Evolutionary conservation across 2,888 invertebrate genomes (phyloP).

Genomic region (Augochlorella aurata): DNA sequence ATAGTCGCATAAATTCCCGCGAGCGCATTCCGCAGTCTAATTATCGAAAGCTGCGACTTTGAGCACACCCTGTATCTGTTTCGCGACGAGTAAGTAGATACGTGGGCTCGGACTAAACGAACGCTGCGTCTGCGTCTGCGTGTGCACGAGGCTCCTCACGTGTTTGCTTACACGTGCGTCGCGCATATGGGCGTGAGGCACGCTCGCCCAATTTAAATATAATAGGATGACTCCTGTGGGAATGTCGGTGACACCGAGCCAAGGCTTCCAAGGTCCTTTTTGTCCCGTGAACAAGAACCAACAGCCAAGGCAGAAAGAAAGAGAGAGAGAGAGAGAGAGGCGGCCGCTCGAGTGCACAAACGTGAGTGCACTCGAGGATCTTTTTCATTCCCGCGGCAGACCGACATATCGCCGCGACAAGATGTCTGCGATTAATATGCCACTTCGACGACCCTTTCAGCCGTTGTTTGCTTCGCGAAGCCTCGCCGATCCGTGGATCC

Average conservation of each 20-base stretch:
- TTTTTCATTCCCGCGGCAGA: constrained; percentile 22
- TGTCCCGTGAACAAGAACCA: constrained; percentile 47
- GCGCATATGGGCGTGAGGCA: constrained; percentile 40
- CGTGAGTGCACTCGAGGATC: constrained; percentile 51
- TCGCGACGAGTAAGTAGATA: not conserved
- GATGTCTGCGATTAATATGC: constrained; percentile 66
- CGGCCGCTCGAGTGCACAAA: constrained; percentile 14
- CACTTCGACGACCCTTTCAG: constrained; percentile 44
- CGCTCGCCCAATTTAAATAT: constrained; percentile 73
- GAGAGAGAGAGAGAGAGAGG: constrained; percentile 10
- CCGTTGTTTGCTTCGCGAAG: constrained; percentile 48
- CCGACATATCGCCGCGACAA: constrained; percentile 25
- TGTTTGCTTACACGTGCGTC: constrained; percentile 22
- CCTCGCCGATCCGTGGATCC: not conserved
- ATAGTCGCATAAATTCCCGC: not conserved
- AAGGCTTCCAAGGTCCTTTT: constrained; percentile 69
- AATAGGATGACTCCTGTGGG: constrained; percentile 73
- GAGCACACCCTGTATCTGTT: constrained; percentile 6
- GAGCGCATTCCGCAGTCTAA: not conserved
- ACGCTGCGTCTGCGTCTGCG: not conserved
- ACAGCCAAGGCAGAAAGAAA: not conserved
- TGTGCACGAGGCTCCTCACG: constrained; percentile 24
- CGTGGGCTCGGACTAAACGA: constrained; percentile 14
- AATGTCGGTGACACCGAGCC: constrained; percentile 66
- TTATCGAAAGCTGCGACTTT: not conserved